Evolutionary conservation across 2,888 invertebrate species (phyloP), one percentile per base, ranked within the genome.

Genomic region (Acrobasis consociella): DNA sequence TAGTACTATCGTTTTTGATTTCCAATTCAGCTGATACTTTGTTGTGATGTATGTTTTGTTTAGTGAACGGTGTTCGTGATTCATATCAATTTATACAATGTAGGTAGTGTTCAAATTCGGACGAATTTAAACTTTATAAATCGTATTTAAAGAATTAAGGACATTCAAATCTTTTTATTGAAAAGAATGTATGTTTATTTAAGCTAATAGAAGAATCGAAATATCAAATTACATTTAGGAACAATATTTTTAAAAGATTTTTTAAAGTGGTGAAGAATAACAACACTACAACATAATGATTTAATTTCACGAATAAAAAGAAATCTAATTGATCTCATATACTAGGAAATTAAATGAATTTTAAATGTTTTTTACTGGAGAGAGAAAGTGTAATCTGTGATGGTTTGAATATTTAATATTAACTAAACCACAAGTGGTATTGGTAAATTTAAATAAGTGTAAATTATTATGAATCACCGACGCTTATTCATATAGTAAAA

Each of bases 21-120:
- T 67, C 65, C 50, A 64, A 63, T 64, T 61, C 38, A 49, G 64
- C 64, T 49, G 64, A 56, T 62, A 53, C 66, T 65, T 46, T 62
- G 64, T 68, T 66, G 69, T 70, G 65, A 75, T 76, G 73, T 77
- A 80, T 74, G 78, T 77, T 67, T 72, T 67, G 69, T 78, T 73
- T 77, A 73, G 64, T 38, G 50, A 58, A 17, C n/a, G 56, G 58
- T 46, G 61, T 62, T 37, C 16, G 62, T 62, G 62, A 62, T 62
- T 62, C 62, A 62, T 62, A 62, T 60, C 51, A 60, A 60, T 62
- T 55, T 62, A 55, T 61, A 46, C 53, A 55, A 55, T 10, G 53
- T 55, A 55, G 31, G 49, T 49, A 56, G 56, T 17, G 11, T 56
- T 56, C 46, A 17, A 56, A 56, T 56, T 56, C 11, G n/a, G 46